These are phyloP conservation scores for Drosophila ustulata DNA, from an alignment of 2,888 invertebrate genomes.

Conservation along the genomic window DNA sequence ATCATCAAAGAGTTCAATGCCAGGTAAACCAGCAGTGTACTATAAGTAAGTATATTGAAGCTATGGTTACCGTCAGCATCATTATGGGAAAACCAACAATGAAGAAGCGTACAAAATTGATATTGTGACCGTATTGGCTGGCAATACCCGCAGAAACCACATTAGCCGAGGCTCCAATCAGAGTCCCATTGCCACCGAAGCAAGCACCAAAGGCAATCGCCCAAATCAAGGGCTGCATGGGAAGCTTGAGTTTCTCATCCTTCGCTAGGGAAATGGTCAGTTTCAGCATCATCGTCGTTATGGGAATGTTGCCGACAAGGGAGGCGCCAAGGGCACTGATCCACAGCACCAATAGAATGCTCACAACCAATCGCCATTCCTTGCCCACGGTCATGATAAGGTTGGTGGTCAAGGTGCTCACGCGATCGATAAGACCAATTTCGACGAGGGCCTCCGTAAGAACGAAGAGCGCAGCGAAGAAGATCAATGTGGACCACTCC, in stretches of 20 bases:
- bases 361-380: slow-evolving; percentile 88
- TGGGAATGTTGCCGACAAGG: slow-evolving; percentile 95
- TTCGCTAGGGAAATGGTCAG: slow-evolving; percentile 89
- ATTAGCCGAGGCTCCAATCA: slow-evolving; percentile 96
- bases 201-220: slow-evolving; percentile 94
- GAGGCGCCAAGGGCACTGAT: slow-evolving; percentile 92
- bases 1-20: slow-evolving; percentile 85
- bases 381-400: slow-evolving; percentile 88
- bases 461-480: slow-evolving; percentile 94
- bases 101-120: slow-evolving; percentile 93
- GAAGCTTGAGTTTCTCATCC: slow-evolving; percentile 88
- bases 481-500: slow-evolving; percentile 95
- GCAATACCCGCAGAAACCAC: slow-evolving; percentile 96
- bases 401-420: slow-evolving; percentile 89
- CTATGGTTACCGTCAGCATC: slow-evolving; percentile 88
- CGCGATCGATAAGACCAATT: slow-evolving; percentile 92
- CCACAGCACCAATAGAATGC: slow-evolving; percentile 92
- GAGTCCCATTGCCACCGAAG: slow-evolving; percentile 95
- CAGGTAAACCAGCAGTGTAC: slow-evolving; percentile 89
- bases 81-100: slow-evolving; percentile 93
- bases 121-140: slow-evolving; percentile 94
- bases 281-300: slow-evolving; percentile 95
- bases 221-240: slow-evolving; percentile 93
- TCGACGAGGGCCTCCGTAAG: slow-evolving; percentile 94
- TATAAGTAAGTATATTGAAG: slow-evolving; percentile 89